These are phyloP conservation scores for Cassiopea xamachana DNA, from an alignment of 30 jellyfish, hydroid and myxozoan species.

Conservation along the genomic window DNA sequence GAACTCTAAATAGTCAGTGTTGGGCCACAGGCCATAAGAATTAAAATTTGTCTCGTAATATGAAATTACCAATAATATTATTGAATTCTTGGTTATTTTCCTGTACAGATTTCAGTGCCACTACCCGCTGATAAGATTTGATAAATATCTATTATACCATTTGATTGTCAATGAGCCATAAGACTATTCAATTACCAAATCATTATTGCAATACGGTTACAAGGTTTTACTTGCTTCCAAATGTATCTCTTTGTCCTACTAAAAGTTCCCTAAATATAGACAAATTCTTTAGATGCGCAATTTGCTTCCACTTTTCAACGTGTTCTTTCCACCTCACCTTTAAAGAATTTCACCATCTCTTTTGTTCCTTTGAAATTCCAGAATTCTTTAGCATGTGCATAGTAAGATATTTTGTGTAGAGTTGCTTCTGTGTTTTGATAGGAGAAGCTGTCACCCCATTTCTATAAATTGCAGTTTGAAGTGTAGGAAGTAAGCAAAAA, in stretches of 20 bases:
- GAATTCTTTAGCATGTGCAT: neutral
- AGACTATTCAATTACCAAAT: too few species aligned
- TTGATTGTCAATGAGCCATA: neutral
- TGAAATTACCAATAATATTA: neutral
- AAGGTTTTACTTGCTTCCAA: too few species aligned
- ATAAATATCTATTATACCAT: neutral
- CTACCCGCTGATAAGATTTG: neutral
- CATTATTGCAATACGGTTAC: too few species aligned
- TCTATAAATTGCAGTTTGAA: neutral
- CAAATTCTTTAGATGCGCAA: neutral
- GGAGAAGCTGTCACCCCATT: neutral
- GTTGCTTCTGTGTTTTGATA: neutral
- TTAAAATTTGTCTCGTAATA: neutral
- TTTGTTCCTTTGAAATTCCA: neutral
- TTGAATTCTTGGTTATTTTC: neutral
- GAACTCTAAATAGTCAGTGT: neutral
- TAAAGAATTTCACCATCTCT: neutral
- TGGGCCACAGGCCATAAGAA: conserved; percentile 3
- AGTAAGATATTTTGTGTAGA: neutral
- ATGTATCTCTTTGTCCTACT: too few species aligned
- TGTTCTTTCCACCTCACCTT: neutral
- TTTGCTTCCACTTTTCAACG: neutral
- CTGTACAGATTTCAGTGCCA: neutral
- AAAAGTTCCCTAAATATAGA: too few species aligned
- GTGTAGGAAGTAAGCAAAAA: neutral